Evolutionary conservation across 2,888 invertebrate genomes (phyloP), one percentile per base, ranked within the genome.

Genomic region (Agrotis exclamationis): DNA sequence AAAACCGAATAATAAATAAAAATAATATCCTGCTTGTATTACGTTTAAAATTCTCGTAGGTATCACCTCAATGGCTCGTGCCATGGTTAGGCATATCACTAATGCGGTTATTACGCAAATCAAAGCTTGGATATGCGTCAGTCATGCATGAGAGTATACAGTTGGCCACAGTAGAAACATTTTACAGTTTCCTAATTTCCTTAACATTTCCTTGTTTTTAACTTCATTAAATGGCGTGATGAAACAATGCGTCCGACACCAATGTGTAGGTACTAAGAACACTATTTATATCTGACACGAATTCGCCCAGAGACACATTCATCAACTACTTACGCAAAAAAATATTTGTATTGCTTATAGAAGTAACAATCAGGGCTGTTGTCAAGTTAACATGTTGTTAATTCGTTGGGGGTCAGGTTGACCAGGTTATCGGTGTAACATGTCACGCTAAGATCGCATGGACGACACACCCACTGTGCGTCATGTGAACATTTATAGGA

Each of bases 361-460:
- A 69, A 56, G 24, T 57, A n/a, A 39, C 48, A 50, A 56, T 56
- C 57, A 59, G 39, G 58, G 28, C 57, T 73, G 69, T 90, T 80
- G 88, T 84, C 88, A 90, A 87, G 87, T 84, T 85, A 82, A 86
- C 79, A 85, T 88, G 84, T 86, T 88, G 48, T 80, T 75, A 64
- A 70, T 80, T 82, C 76, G 78, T 70, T 80, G 86, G 88, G 88
- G 90, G 88, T 88, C 80, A 84, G 84, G 84, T 85, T 87, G 82
- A 75, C 84, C 16, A 54, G 74, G 70, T 71, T 82, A 78, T 70
- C 77, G 62, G 69, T 24, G 39, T 60, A 33, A 16, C 54, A 60
- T 63, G 65, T 67, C 84, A 84, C 76, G 83, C 71, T 6, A 59
- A 60, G 54, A 54, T 22, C 63, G 74, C 85, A 66, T 85, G 83